Evolutionary conservation across 2,797 vertebrate genomes (phyloP), one percentile per base, ranked within the genome.

Genomic region (Geotrypetes seraphini): DNA sequence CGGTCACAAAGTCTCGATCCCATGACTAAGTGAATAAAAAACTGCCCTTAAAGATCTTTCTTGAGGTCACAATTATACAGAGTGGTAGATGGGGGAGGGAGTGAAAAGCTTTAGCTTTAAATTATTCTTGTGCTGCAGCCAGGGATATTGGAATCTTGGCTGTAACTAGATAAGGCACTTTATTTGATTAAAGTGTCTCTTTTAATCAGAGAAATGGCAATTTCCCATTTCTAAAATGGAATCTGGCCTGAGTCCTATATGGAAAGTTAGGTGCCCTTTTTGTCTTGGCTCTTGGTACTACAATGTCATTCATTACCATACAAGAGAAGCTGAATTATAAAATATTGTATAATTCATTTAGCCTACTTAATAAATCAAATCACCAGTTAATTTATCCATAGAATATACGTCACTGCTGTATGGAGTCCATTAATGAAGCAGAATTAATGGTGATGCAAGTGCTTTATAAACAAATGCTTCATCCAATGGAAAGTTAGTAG

Each of bases 131-230:
- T 34, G 35, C 50, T 25, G 60, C 37, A 69, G 65, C 61, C 57
- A 59, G 59, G 59, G 63, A 61, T 61, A 60, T 56, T 53, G 67
- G 73, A 66, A 71, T 75, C 67, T 77, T 76, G 69, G 71, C 69
- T 69, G 47, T 53, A 21, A 12, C 39, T 64, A 63, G 58, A 54
- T 45, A 41, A 70, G 57, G 71, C 69, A 73, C 73, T 77, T 69
- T 60, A 61, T 67, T 63, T 74, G 69, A 77, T 77, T 77, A 75
- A 73, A 66, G 61, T 53, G 66, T 59, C 62, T 36, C 60, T 66
- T 73, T 77, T 77, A 77, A 77, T 77, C 71, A 77, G 59, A 63
- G 62, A 74, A 66, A 64, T 60, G 66, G 66, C 69, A 61, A 66
- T 74, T 77, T 75, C 71, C 71, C 55, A 28, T 66, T 61, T 66